phyloP scores from a whole-genome alignment of 2,888 invertebrate species.

The Penaeus monodon region DNA sequence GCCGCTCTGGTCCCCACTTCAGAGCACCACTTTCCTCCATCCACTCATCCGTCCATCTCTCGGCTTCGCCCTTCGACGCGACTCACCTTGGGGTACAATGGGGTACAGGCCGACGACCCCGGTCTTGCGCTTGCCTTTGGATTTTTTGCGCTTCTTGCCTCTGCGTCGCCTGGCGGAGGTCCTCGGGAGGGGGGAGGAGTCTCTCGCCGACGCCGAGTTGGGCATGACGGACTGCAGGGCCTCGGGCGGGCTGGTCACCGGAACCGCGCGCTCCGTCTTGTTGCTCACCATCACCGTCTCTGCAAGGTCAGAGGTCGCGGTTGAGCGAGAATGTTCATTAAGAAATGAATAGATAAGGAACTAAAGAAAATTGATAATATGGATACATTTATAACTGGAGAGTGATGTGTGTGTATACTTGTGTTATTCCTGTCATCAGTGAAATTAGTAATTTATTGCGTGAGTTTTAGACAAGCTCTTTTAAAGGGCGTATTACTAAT shows the following conservation, averaged over 20 bases:
- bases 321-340: not conserved
- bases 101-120: slow-evolving; percentile 53
- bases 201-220: not conserved
- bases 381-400: no score
- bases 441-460: no score
- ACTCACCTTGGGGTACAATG: slow-evolving; percentile 64
- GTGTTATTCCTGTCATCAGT: no score
- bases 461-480: no score
- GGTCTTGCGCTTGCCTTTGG: slow-evolving; percentile 30
- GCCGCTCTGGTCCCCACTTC: not conserved
- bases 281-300: slow-evolving; percentile 43
- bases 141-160: slow-evolving; percentile 39
- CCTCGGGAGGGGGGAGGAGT: slow-evolving; percentile 9
- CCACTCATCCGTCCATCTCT: not conserved
- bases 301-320: not conserved
- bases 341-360: not conserved
- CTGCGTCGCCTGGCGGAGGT: slow-evolving; percentile 36
- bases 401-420: no score
- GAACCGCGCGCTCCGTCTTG: slow-evolving; percentile 49
- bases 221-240: not conserved
- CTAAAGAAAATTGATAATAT: not conserved
- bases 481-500: no score
- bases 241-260: slow-evolving; percentile 23
- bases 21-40: not conserved
- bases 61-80: not conserved